Evolutionary conservation across 2,888 invertebrate genomes (phyloP).

Genomic region (Oligia latruncula): DNA sequence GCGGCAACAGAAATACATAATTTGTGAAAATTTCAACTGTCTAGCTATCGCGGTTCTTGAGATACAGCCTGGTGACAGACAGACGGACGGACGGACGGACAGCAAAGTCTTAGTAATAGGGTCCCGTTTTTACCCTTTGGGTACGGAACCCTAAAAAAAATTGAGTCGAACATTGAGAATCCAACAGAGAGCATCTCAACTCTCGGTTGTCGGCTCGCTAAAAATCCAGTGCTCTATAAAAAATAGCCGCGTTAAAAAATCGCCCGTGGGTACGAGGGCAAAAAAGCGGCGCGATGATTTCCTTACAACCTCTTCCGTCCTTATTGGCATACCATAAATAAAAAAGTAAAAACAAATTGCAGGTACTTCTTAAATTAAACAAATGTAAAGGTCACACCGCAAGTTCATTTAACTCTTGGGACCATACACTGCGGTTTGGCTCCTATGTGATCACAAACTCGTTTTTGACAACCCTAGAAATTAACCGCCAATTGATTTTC

Average conservation of each 20-base stretch:
- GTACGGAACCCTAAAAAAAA: too few relatives aligned
- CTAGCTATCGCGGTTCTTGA: too few relatives aligned
- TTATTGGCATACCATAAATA: conserved; percentile 39
- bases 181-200: neutral
- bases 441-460: conserved; percentile 52
- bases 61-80: too few relatives aligned
- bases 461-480: conserved; percentile 47
- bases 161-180: too few relatives aligned
- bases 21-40: too few relatives aligned
- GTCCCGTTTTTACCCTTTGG: too few relatives aligned
- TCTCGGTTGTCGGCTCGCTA: too few relatives aligned
- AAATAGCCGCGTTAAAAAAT: neutral
- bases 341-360: conserved; percentile 58
- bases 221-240: neutral
- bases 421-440: conserved; percentile 62
- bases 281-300: conserved; percentile 21
- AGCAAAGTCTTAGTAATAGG: too few relatives aligned
- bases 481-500: conserved; percentile 34
- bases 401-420: conserved; percentile 82
- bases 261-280: neutral
- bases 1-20: too few relatives aligned
- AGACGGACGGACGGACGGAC: too few relatives aligned
- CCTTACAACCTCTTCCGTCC: conserved; percentile 14
- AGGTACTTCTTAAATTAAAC: conserved; percentile 57
- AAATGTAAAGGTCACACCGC: conserved; percentile 78